Base-by-base conservation (phyloP, 37 sponge, comb jelly and placozoan species). In the Tethya wilhelma region DNA sequence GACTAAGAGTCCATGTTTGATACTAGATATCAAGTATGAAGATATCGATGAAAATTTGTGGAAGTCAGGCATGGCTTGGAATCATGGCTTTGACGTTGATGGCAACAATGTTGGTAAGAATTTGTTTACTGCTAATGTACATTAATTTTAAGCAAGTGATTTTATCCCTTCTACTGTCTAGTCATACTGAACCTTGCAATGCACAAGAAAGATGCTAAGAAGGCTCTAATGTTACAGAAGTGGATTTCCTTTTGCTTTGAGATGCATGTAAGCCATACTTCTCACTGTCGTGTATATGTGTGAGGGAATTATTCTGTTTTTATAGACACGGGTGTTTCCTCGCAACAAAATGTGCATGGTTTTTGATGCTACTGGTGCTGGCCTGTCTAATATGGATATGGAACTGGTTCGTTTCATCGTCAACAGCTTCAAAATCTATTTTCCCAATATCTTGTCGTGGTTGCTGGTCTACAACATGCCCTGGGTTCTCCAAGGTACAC, bases 391-490 rank as follows among this genome's bases (percentile, higher is more conserved):
- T 6, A 78, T 91, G 86, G 95, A 95, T 55, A 71, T 95, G 85
- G 95, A 95, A 2, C 82, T 95, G 14, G 59, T 95, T 17, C 75
- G 79, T 33, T 87, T 95, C 60, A 63, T 95, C 44, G 84, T 95
- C 56, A 78, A 70, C 59, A 74, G 85, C 53, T 95, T 95, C 89
- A 87, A 84, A 56, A 59, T 73, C 64, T 90, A 95, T 74, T 95
- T 69, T 79, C 95, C 95, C 22, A 33, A 84, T 40, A 55, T 91
- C 37, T 74, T 95, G 12, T 81, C 72, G 32, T 71, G 38, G 29
- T 64, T 94, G 31, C 79, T 94, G 34, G 88, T 94, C 46, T 94
- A 83, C 75, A 81, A 90, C 20, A 64, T 94, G 81, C 95, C 95
- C 4, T 94, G 91, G 91, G 60, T 94, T 2, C 77, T 94, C n/a